These are phyloP conservation scores for Mareca strepera DNA, from an alignment of 2,797 vertebrate genomes.

Conservation along the genomic window DNA sequence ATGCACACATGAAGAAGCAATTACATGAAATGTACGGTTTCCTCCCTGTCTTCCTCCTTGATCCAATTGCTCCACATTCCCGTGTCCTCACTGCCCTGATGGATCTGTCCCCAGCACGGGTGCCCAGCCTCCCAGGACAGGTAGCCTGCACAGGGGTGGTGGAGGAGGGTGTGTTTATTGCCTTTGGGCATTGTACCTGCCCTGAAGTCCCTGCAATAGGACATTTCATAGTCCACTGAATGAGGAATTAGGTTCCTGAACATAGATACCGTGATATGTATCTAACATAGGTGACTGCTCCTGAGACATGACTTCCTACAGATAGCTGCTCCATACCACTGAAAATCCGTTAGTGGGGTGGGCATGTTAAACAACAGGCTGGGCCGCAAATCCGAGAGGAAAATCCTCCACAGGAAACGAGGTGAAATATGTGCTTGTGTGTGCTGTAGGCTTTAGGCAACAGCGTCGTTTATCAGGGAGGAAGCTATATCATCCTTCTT, in stretches of 20 bases:
- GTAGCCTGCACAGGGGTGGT: neutral
- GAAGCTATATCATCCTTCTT: conserved; percentile 15
- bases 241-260: neutral
- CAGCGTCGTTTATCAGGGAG: neutral
- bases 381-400: neutral
- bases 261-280: neutral
- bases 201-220: neutral
- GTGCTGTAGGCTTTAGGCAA: neutral
- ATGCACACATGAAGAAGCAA: conserved; percentile 13
- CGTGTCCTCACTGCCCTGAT: neutral
- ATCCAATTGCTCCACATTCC: neutral
- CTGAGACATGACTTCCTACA: neutral
- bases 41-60: neutral
- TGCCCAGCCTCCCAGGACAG: neutral
- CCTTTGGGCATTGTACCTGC: neutral
- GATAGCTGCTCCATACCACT: neutral
- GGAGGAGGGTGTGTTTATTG: neutral
- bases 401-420: neutral
- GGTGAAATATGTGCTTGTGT: neutral
- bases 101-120: neutral
- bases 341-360: neutral
- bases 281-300: neutral
- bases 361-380: neutral
- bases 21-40: neutral
- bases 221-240: neutral